Evolutionary conservation across 2,888 invertebrate species (phyloP), one percentile per base, ranked within the genome.

Genomic region (Geophilus truncorum): DNA sequence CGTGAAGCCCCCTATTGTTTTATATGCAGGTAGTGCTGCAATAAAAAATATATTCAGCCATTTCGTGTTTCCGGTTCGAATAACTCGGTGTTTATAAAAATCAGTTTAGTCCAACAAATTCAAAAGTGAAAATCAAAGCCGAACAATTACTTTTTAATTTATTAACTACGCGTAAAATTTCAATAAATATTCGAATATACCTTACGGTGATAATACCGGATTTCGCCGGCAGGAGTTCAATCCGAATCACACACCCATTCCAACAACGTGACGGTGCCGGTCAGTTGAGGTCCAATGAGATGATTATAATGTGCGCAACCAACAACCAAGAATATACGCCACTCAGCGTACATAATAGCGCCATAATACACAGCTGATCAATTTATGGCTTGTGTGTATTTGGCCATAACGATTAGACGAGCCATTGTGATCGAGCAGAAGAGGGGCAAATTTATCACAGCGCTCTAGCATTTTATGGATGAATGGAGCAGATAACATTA

Each of bases 341-440:
- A 62, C 57, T 62, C 57, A 18, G 57, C 57, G 57, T 62, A 62
- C 23, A 23, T 62, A 62, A 62, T 62, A 23, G 57, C 57, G 21
- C 57, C 57, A 23, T 62, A 62, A 62, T 62, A 62, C 57, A 62
- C 57, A 62, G 57, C 57, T 62, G 57, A 62, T 62, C 57, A 62
- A 62, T 62, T 62, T 62, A 62, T 62, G 57, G 57, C 57, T 23
- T 62, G 57, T 62, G 57, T 62, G 57, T 62, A 62, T 62, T 62
- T 62, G 57, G 21, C 57, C 57, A 62, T 62, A 62, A 62, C 57
- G 57, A 62, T 62, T 62, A 62, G 57, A 23, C 57, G 18, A 62
- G 57, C 57, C 18, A 62, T 62, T 62, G 57, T 62, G 57, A 62
- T 62, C 57, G 57, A 18, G 57, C 57, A 62, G 57, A 62, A 62